phyloP scores from a whole-genome alignment of 2,797 vertebrate species.

The Cygnus olor region DNA sequence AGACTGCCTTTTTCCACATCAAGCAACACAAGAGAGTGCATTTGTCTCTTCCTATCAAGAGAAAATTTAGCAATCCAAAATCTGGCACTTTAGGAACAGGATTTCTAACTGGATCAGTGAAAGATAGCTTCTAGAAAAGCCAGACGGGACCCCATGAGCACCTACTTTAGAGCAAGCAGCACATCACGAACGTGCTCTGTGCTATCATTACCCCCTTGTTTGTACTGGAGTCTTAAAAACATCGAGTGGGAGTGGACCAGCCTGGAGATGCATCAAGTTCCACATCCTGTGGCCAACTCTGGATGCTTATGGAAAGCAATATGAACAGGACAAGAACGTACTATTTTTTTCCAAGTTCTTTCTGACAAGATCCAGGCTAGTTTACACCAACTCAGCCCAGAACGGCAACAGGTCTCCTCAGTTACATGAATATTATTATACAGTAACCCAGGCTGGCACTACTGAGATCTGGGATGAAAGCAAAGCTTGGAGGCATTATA shows the following conservation, averaged over 20 bases:
- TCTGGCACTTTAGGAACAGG: neutral
- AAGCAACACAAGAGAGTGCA: neutral
- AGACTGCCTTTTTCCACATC: neutral
- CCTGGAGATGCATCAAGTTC: neutral
- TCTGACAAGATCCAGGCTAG: neutral
- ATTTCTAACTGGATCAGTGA: neutral
- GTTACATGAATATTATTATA: neutral
- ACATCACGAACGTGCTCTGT: neutral
- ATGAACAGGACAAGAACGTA: neutral
- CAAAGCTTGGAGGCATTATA: neutral
- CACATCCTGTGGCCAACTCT: neutral
- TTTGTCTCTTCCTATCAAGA: neutral
- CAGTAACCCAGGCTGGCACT: neutral
- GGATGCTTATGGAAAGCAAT: neutral
- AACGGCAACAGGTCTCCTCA: neutral
- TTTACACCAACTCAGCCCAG: neutral
- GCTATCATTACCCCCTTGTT: neutral
- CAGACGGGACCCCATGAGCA: neutral
- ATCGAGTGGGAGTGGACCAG: neutral
- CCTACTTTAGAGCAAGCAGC: neutral
- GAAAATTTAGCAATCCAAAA: neutral
- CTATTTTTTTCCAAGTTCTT: neutral
- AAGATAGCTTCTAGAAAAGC: neutral
- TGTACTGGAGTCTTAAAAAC: neutral
- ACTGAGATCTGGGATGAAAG: neutral